Conservation (phyloP, 2,113 vertebrate genomes). For the Nycticryphes semicollaris region DNA sequence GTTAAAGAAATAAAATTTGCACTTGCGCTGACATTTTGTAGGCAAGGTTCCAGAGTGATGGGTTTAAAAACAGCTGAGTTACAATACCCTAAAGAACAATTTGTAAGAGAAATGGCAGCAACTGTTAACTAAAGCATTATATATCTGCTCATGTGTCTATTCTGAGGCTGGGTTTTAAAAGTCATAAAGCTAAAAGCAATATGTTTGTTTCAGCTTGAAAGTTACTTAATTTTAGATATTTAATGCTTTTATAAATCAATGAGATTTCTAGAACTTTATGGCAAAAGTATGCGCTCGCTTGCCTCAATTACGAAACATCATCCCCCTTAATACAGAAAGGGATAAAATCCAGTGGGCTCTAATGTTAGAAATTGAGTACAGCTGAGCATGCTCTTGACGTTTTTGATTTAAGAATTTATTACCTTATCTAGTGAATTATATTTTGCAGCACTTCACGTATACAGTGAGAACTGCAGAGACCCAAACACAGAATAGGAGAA, state of each 20-base stretch:
- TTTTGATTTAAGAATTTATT: neutral
- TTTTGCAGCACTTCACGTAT: neutral
- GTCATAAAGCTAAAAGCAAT: conserved; percentile 26
- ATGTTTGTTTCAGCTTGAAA: conserved; percentile 47
- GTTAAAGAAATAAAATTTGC: conserved; percentile 61
- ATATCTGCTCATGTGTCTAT: conserved; percentile 2
- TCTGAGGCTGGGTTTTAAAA: conserved; percentile 15
- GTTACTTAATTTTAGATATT: conserved; percentile 49
- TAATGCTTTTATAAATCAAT: conserved; percentile 45
- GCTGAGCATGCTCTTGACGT: neutral
- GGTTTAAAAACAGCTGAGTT: conserved; percentile 68
- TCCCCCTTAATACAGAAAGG: neutral
- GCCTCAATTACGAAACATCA: neutral
- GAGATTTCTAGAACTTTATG: neutral
- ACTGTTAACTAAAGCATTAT: conserved; percentile 40
- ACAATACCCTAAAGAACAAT: conserved; percentile 71
- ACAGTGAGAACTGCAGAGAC: conserved; percentile 32
- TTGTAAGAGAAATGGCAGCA: conserved; percentile 63
- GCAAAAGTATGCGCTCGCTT: neutral
- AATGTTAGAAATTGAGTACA: neutral
- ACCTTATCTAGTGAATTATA: neutral
- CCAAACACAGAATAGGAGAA: neutral
- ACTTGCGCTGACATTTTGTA: conserved; percentile 58
- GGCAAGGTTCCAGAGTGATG: conserved; percentile 65
- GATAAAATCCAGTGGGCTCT: conserved; percentile 9